A percentile compares a stretch with the other conserved stretches of the same genome.
Conservation (phyloP, 2,113 vertebrate species). For the Sclerurus mexicanus region DNA sequence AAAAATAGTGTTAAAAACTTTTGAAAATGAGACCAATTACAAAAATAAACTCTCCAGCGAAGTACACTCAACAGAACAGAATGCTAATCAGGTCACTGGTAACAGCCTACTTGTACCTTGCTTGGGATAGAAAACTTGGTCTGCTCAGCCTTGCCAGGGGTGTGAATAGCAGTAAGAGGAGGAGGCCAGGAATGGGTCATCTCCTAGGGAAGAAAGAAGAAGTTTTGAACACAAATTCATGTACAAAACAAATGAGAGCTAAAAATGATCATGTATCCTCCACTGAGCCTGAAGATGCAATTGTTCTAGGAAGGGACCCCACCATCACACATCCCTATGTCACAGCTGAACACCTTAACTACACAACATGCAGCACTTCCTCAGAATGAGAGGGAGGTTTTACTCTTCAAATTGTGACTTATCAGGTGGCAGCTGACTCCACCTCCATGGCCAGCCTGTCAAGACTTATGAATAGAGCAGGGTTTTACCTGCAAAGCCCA, state of each 20-base stretch:
- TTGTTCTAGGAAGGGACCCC: not conserved
- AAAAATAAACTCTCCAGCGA: slow-evolving; percentile 11
- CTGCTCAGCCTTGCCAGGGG: slow-evolving; percentile 86
- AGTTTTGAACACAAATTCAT: not conserved
- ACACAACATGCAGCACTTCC: not conserved
- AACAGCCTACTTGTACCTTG: slow-evolving; percentile 77
- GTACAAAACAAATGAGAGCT: not conserved
- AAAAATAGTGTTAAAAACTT: not conserved
- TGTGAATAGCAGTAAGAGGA: slow-evolving; percentile 88
- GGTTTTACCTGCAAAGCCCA: not conserved
- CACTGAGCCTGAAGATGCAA: not conserved
- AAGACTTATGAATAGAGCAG: not conserved
- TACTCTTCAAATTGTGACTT: not conserved
- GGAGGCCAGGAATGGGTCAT: slow-evolving; percentile 93
- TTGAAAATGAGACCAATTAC: not conserved
- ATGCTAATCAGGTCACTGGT: slow-evolving; percentile 11
- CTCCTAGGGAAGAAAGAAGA: slow-evolving; percentile 71
- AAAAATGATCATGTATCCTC: not conserved
- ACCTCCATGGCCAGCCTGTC: not conserved
- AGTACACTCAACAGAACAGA: not conserved
- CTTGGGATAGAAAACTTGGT: slow-evolving; percentile 84
- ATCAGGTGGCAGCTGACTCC: not conserved
- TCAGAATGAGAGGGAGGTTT: not conserved
- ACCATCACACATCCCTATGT: not conserved
- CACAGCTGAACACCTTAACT: not conserved